Base-by-base conservation (phyloP, 2,888 invertebrate genomes). In the Leptinotarsa haldemani region DNA sequence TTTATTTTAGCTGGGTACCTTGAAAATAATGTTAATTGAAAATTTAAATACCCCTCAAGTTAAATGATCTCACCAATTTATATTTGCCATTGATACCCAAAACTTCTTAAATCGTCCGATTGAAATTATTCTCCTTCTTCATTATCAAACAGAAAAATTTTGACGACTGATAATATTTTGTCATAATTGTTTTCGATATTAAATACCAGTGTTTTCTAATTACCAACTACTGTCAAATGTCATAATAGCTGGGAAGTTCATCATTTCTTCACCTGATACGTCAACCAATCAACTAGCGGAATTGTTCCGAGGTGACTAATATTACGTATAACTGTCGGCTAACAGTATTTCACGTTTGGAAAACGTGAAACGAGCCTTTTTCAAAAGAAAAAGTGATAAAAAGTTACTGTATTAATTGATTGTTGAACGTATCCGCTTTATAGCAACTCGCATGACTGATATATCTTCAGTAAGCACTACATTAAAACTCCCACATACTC, bases 1-100 rank as follows among this genome's bases (percentile, higher is more conserved):
- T 78, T 82, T 77, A 80, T 83, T 77, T 83, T 82, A 67, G 82
- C 78, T 70, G 82, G 82, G 75, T 82, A 83, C 84, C 84, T 84
- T 52, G 61, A 61, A 61, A 50, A 16, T 4, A 18, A 73, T 50
- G 20, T 20, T 22, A 12, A 20, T 12, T 22, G 52, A 63, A 70
- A 67, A 58, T 53, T 64, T 65, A 53, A 73, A 58, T 53, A 48
- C 46, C 46, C 52, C 7, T 13, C 63, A 61, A 46, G 67, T 52
- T 48, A 65, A 25, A 69, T 65, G 58, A 66, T 77, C 79, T 65
- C 78, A 83, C 83, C 83, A 82, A 73, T 76, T 82, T 76, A 82
- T 82, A 71, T 79, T 81, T 65, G 83, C 83, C 83, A 83, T 83
- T 74, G 73, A 78, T 78, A 67, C 18, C 40, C 40, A 70, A 69